Percentiles rank a stretch among this genome's conserved stretches.
phyloP scores from a whole-genome alignment of 2,113 vertebrate species.

The Gnathonemus longibarbis region DNA sequence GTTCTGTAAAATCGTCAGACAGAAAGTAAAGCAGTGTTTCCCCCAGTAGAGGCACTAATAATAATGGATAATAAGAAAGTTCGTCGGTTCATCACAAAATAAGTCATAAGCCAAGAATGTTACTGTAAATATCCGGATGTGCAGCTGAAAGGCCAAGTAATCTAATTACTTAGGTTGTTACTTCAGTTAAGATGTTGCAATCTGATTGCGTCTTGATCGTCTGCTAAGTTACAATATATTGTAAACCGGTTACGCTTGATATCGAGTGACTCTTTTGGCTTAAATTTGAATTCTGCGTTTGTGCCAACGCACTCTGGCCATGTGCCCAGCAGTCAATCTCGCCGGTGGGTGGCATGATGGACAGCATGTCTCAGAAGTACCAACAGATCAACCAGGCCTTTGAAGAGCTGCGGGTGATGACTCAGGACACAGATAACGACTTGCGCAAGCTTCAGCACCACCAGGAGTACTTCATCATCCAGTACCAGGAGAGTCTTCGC shows the following conservation, averaged over 20 bases:
- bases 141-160: not conserved
- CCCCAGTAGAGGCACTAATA: not conserved
- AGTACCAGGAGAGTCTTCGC: slow-evolving; percentile 89
- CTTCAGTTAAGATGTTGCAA: not conserved
- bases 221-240: not conserved
- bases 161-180: not conserved
- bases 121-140: not conserved
- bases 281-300: not conserved
- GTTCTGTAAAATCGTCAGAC: not conserved
- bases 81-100: not conserved
- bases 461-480: slow-evolving; percentile 94
- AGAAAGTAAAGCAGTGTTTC: not conserved
- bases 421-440: slow-evolving; percentile 82
- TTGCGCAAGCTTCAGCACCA: slow-evolving; percentile 88
- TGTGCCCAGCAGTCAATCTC: slow-evolving; percentile 62
- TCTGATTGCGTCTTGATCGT: not conserved
- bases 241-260: not conserved
- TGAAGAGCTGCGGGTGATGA: slow-evolving; percentile 81
- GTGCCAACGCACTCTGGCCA: not conserved
- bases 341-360: slow-evolving; percentile 62
- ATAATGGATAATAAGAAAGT: not conserved
- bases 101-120: not conserved
- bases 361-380: slow-evolving; percentile 86
- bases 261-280: not conserved
- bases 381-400: slow-evolving; percentile 93